These are phyloP conservation scores for Nomada fabriciana DNA, from an alignment of 2,888 invertebrate genomes.

Conservation along the genomic window DNA sequence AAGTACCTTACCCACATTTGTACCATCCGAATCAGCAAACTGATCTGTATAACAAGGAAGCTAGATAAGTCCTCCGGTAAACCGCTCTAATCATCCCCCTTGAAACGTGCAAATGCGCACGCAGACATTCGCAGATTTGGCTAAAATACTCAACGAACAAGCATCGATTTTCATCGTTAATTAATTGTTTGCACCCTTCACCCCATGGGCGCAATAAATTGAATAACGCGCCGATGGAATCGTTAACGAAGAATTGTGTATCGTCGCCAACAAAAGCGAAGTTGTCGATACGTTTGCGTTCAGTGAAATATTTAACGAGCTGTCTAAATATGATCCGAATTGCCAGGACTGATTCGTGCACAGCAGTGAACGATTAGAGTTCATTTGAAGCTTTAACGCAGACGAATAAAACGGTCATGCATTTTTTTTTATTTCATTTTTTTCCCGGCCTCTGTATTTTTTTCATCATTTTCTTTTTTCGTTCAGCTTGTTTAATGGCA, in stretches of 20 bases:
- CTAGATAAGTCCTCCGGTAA: not conserved
- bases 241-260: conserved; percentile 27
- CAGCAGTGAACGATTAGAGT: conserved; percentile 23
- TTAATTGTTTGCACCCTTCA: conserved; percentile 4
- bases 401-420: not conserved
- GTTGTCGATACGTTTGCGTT: conserved; percentile 2
- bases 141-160: not conserved
- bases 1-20: not conserved
- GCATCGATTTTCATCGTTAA: conserved; percentile 25
- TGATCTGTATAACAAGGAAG: not conserved
- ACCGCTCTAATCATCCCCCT: not conserved
- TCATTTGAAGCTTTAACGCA: conserved; percentile 22
- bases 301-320: conserved; percentile 32
- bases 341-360: not conserved
- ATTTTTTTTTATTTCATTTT: not conserved
- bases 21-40: not conserved
- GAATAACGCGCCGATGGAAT: conserved; percentile 13
- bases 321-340: conserved; percentile 28
- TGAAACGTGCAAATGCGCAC: no score
- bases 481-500: conserved; percentile 10
- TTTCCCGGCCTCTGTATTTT: not conserved
- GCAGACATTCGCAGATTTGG: not conserved
- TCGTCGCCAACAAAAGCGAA: conserved; percentile 10
- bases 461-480: not conserved
- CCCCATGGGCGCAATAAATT: conserved; percentile 8